Evolutionary conservation across 2,113 vertebrate genomes (phyloP), one percentile per base, ranked within the genome.

Genomic region (Spea bombifrons): DNA sequence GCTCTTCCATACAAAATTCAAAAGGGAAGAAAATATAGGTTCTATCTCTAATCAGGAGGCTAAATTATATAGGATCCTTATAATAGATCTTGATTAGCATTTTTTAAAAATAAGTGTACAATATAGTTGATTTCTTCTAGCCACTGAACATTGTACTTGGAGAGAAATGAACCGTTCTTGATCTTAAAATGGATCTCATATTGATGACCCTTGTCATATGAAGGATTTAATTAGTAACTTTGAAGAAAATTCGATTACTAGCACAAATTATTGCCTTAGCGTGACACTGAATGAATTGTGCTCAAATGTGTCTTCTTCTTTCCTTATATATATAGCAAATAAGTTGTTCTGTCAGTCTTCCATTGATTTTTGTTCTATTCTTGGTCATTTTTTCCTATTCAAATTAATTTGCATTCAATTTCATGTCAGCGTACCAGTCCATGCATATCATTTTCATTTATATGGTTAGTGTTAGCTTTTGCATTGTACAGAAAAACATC

Each of bases 221-320:
- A 71, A 71, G n/a, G 30, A 52, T 71, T 71, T n/a, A 71, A 52
- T 71, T 71, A 71, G 16, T 49, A 17, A 71, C 69, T 71, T 71
- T 71, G 69, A 53, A 68, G 68, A 75, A 49, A 75, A 64, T 84
- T 53, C 63, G 4, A 59, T 85, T 76, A 7, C 10, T 82, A 81
- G 64, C 80, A 84, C 82, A 82, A 5, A 49, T 47, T 64, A 70
- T 81, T 65, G 66, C 80, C 83, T 77, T 79, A 15, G 55, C 64
- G 15, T 30, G 81, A 82, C 70, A 68, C 53, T 81, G 43, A 68
- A 79, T 84, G 65, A 82, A 76, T 82, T 84, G 86, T 86, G 65
- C 71, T 75, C 4, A 15, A 63, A 3, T 17, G 48, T 57, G 4
- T 66, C 55, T 49, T 73, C 65, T 75, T 79, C 66, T n/a, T n/a